Evolutionary conservation across 2,113 vertebrate genomes (phyloP).

Genomic region (Synodontis membranacea): DNA sequence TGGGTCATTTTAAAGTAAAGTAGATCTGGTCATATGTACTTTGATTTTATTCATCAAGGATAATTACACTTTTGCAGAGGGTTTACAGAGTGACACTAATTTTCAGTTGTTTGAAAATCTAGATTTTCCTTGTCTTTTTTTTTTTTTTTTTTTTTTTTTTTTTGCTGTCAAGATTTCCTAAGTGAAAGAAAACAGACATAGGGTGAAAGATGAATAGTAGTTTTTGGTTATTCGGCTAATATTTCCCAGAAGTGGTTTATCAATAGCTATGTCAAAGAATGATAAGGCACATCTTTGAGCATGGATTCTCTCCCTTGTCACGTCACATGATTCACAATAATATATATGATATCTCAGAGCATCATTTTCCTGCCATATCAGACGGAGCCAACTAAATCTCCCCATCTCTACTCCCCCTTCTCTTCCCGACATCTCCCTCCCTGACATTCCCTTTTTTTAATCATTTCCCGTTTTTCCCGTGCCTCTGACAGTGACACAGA

Average conservation of each 20-base stretch:
- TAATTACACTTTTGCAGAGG: background rate
- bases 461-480: conserved; percentile 29
- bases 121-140: background rate
- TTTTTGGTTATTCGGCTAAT: background rate
- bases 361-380: background rate
- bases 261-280: conserved; percentile 13
- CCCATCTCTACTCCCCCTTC: background rate
- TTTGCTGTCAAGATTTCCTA: background rate
- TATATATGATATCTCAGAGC: background rate
- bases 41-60: background rate
- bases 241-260: conserved; percentile 12
- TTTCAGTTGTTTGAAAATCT: background rate
- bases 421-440: conserved; percentile 24
- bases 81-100: background rate
- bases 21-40: background rate
- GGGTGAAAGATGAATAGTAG: background rate
- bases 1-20: background rate
- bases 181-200: conserved; percentile 7
- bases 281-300: conserved; percentile 10
- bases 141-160: too few species aligned
- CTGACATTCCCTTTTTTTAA: conserved; percentile 34
- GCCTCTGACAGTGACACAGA: conserved; percentile 44
- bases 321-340: background rate
- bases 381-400: conserved; percentile 44
- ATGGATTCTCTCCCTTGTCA: conserved; percentile 30